Evolutionary conservation across 2,113 vertebrate species (phyloP).

Genomic region (Osmerus eperlanus): DNA sequence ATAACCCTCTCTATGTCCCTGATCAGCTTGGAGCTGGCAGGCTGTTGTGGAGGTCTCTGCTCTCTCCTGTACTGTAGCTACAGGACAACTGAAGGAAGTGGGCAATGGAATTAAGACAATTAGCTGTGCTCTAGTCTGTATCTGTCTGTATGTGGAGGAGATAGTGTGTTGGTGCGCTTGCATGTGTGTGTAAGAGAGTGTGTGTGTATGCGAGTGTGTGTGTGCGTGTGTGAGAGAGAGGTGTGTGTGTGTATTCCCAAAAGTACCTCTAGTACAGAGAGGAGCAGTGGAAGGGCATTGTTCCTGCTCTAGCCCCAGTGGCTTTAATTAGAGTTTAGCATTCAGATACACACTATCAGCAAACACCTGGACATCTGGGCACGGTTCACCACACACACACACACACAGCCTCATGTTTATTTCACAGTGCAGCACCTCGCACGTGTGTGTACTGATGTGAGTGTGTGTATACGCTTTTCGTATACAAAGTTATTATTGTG

Average conservation of each 20-base stretch:
- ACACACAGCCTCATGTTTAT: constrained; percentile 7
- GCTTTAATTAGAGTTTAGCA: constrained; percentile 47
- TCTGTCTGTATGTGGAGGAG: not conserved
- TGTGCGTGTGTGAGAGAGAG: not conserved
- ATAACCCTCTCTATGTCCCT: constrained; percentile 65
- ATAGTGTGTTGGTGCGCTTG: constrained; percentile 8
- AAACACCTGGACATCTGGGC: constrained; percentile 52
- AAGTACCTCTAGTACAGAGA: too few species aligned
- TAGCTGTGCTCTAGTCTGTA: constrained; percentile 32
- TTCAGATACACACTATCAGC: constrained; percentile 36
- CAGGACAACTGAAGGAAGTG: constrained; percentile 45
- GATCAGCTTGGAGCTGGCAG: constrained; percentile 47
- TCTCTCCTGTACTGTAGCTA: constrained; percentile 42
- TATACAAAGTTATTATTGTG: constrained; percentile 23
- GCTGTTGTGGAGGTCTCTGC: constrained; percentile 45
- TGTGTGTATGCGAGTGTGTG: constrained; percentile 12
- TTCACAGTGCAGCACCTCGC: not conserved
- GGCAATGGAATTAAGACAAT: constrained; percentile 67
- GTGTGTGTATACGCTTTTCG: not conserved
- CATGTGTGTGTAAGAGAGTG: not conserved
- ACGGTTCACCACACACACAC: constrained; percentile 14
- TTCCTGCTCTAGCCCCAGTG: constrained; percentile 28
- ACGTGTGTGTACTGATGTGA: constrained; percentile 19
- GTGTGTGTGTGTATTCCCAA: not conserved
- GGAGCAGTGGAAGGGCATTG: constrained; percentile 10